Percentiles rank a stretch among this genome's conserved stretches.
These are phyloP conservation scores for Dynastes hyllus DNA, from an alignment of 2,888 invertebrate genomes.

Conservation along the genomic window DNA sequence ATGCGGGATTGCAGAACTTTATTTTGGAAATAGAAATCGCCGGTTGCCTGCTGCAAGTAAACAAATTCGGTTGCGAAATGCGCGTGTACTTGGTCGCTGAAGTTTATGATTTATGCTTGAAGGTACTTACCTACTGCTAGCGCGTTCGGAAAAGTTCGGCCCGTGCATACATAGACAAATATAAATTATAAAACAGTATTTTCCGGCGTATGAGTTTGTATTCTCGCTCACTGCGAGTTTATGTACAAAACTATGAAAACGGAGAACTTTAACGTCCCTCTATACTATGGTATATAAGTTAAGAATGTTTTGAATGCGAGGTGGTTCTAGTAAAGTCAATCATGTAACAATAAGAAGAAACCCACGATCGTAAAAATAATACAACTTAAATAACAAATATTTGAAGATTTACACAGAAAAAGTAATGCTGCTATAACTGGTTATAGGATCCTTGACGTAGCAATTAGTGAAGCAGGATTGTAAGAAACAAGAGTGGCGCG, in stretches of 20 bases:
- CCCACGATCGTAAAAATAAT: too few relatives aligned
- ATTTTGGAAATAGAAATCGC: constrained; percentile 20
- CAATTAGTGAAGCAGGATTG: too few relatives aligned
- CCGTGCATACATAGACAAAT: neutral
- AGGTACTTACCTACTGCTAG: constrained; percentile 3
- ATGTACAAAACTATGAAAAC: too few relatives aligned
- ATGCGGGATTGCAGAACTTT: constrained; percentile 16
- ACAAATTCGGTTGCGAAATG: constrained; percentile 7
- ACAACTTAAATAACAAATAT: too few relatives aligned
- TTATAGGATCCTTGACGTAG: too few relatives aligned
- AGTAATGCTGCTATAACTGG: too few relatives aligned
- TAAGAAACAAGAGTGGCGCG: too few relatives aligned
- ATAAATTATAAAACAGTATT: neutral
- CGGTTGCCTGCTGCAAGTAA: constrained; percentile 15
- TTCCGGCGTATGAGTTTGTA: neutral
- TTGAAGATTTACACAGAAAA: too few relatives aligned
- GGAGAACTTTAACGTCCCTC: neutral
- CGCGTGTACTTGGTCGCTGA: neutral
- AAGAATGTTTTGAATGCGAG: too few relatives aligned
- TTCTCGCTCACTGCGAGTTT: too few relatives aligned
- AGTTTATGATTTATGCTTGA: constrained; percentile 13
- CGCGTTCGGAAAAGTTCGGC: constrained; percentile 1
- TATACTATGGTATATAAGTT: neutral
- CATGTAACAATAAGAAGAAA: too few relatives aligned
- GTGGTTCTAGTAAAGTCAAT: too few relatives aligned